Conservation (phyloP, 1,140 invertebrate species). For the Leptonema lineaticorne region DNA sequence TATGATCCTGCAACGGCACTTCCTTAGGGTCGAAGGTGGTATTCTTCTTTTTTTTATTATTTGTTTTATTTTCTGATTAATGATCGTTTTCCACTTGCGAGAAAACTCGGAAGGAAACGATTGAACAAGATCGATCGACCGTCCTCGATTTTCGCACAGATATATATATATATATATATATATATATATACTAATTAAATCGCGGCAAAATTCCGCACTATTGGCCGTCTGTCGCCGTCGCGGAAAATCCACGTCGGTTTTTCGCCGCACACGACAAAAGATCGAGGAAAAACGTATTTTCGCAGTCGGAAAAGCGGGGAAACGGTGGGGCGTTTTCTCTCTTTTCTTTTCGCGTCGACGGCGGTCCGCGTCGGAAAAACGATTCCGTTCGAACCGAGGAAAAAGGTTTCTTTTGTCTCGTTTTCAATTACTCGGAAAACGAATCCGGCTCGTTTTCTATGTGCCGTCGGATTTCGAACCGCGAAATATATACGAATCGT, state of each 20-base stretch:
- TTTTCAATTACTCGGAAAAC: slow-evolving; percentile 10
- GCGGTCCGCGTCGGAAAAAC: not conserved
- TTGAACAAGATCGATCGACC: too few species aligned
- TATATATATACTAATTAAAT: not conserved
- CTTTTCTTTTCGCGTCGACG: not conserved
- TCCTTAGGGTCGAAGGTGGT: too few species aligned
- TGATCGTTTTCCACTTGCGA: too few species aligned
- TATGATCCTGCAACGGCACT: too few species aligned
- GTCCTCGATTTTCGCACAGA: not conserved
- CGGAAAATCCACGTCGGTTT: not conserved
- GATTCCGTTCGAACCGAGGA: not conserved
- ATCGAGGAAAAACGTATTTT: not conserved
- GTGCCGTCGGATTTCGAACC: too few species aligned
- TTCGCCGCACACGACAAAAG: not conserved
- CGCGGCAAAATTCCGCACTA: not conserved
- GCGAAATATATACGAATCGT: too few species aligned
- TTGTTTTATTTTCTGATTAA: too few species aligned
- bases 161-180: not conserved
- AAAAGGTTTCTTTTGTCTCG: not conserved
- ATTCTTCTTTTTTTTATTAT: too few species aligned
- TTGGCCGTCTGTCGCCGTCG: too few species aligned
- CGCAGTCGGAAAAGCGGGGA: not conserved
- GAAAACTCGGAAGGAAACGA: too few species aligned
- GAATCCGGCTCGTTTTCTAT: not conserved
- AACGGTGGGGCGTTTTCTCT: not conserved